phyloP scores from a whole-genome alignment of 2,888 invertebrate species.

The Hydrotaea diabolus region DNA sequence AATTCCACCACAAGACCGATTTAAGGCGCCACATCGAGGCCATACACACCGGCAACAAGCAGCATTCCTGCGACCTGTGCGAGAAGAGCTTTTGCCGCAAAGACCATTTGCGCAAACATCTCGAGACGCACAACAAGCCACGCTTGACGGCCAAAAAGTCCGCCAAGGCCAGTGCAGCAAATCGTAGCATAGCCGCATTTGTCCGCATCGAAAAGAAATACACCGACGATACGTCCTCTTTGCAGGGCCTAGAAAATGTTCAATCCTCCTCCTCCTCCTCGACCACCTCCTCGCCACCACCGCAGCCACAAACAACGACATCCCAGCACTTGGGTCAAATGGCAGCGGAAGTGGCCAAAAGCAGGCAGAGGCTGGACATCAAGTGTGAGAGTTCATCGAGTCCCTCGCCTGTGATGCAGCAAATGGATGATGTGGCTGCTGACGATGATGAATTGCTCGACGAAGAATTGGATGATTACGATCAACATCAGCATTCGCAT shows the following conservation, averaged over 20 bases:
- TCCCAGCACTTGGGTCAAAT: not conserved
- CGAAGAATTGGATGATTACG: constrained; percentile 38
- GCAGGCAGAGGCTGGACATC: not conserved
- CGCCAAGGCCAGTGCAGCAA: not conserved
- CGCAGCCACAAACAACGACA: not conserved
- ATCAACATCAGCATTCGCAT: not conserved
- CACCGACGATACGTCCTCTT: not conserved
- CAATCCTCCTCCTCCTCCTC: not conserved
- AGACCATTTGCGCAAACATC: constrained; percentile 95
- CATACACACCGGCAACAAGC: constrained; percentile 90
- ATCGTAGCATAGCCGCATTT: constrained; percentile 44
- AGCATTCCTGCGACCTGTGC: constrained; percentile 90
- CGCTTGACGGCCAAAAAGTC: constrained; percentile 65
- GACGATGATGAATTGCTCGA: constrained; percentile 46
- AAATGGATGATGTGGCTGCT: constrained; percentile 44
- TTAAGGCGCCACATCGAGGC: constrained; percentile 92
- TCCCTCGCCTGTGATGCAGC: constrained; percentile 22
- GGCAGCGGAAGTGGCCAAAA: not conserved
- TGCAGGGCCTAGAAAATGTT: not conserved
- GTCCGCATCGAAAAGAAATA: constrained; percentile 30
- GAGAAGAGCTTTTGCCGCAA: constrained; percentile 94
- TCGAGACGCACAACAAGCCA: constrained; percentile 87
- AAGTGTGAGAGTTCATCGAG: constrained; percentile 2
- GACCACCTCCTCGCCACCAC: not conserved
- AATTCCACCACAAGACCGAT: constrained; percentile 95